Base-by-base conservation (phyloP, 2,113 vertebrate genomes). In the Ptilonorhynchus violaceus region DNA sequence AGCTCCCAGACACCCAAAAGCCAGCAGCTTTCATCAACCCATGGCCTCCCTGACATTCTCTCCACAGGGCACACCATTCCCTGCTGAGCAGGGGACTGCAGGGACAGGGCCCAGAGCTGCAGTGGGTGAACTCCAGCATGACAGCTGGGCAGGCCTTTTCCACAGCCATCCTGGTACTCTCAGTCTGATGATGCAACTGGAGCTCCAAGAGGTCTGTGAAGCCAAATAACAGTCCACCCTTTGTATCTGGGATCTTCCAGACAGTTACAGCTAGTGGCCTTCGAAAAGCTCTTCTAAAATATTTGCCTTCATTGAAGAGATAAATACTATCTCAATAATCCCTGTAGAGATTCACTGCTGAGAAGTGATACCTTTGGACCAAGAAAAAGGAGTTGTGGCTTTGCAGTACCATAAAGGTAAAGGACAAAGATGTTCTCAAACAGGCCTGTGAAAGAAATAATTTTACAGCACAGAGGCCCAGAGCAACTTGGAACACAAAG, bases 21-120 rank as follows among this genome's bases (percentile, higher is more conserved):
- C 6, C 12, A 2, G 4, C 31, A 67, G 21, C 6, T 24, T 6
- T 41, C 28, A 24, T 59, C 13, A 46, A 3, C 3, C 7, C 8
- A 24, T 24, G 11, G 4, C 16, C 11, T 41, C 9, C 23, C 24
- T 10, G 2, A 15, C 25, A 37, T 33, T 11, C 5, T 58, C 33
- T 74, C 17, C n/a, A 42, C 23, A 52, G n/a, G 0, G 0, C 22
- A 42, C 24, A 44, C 6, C 13, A 23, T 18, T 30, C 7, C 39
- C 4, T 12, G 10, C 10, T 11, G 44, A 35, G 37, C 22, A 59
- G 31, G 13, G 3, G 1, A 25, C n/a, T 53, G 14, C 31, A 56
- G 25, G 17, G 16, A n/a, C 0, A 1, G 10, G 42, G 10, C 3
- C 39, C 59, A 60, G 20, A 17, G 10, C 28, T 77, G 44, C 20